Evolutionary conservation across 2,113 vertebrate species (phyloP).

Genomic region (Indicator indicator): DNA sequence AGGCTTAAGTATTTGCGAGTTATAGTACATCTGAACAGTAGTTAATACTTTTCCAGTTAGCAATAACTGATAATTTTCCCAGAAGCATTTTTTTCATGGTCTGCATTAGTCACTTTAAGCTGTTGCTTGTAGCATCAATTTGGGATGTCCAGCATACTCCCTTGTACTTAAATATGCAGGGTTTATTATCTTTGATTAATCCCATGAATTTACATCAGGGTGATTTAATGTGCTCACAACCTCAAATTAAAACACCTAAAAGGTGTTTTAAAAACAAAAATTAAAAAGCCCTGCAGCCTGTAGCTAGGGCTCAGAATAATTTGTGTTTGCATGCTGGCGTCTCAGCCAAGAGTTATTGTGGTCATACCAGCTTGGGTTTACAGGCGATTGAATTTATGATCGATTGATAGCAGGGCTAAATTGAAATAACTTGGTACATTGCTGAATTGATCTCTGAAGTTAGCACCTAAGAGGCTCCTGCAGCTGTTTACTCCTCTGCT

Average conservation of each 20-base stretch:
- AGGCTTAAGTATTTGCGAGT: background rate
- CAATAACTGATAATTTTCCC: background rate
- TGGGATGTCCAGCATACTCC: background rate
- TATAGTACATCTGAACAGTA: background rate
- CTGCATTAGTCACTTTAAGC: background rate
- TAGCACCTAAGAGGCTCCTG: fast-evolving
- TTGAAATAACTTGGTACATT: background rate
- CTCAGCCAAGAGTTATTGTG: background rate
- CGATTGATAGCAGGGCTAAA: background rate
- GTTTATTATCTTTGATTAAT: background rate
- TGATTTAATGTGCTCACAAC: background rate
- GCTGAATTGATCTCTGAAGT: background rate
- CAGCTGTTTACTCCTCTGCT: background rate
- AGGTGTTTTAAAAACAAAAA: background rate
- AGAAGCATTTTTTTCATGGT: background rate
- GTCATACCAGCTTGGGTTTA: background rate
- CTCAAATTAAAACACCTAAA: background rate
- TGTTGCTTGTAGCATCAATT: background rate
- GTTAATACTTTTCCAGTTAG: background rate
- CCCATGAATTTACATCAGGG: background rate
- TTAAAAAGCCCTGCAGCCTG: background rate
- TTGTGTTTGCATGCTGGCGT: background rate
- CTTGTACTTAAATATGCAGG: background rate
- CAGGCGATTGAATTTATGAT: background rate
- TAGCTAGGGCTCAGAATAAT: background rate